phyloP scores from a whole-genome alignment of 2,113 vertebrate genomes.

The Vidua macroura region DNA sequence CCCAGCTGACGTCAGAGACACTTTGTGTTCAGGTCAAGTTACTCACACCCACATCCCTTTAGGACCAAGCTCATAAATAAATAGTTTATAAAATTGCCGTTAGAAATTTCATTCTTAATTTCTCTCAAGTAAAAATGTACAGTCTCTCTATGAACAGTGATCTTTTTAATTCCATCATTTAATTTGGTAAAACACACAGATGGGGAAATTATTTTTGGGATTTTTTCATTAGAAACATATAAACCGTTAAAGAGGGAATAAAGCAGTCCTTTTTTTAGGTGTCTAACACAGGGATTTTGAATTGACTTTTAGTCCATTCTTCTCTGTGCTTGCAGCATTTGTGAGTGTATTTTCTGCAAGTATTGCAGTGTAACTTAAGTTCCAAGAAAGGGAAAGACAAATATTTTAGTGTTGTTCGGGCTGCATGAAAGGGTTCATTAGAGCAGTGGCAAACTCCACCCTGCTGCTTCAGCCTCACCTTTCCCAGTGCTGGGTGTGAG shows the following conservation, averaged over 20 bases:
- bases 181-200: neutral
- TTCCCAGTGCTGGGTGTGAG: neutral
- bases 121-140: neutral
- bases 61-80: neutral
- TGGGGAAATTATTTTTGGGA: neutral
- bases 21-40: neutral
- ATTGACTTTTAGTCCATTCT: neutral
- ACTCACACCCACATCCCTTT: neutral
- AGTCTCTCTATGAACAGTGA: neutral
- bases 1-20: neutral
- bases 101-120: neutral
- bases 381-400: neutral
- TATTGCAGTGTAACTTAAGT: neutral
- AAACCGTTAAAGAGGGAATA: neutral
- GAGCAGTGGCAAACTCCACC: constrained; percentile 40
- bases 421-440: constrained; percentile 20
- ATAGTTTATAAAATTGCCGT: neutral
- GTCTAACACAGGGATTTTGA: neutral
- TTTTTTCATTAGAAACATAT: neutral
- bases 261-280: neutral
- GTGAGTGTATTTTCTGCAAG: neutral
- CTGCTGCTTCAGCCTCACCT: constrained; percentile 50
- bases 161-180: neutral
- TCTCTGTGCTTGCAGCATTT: neutral
- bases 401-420: neutral